Conservation (phyloP, 1,140 invertebrate species). For the Diorhabda elongata region DNA sequence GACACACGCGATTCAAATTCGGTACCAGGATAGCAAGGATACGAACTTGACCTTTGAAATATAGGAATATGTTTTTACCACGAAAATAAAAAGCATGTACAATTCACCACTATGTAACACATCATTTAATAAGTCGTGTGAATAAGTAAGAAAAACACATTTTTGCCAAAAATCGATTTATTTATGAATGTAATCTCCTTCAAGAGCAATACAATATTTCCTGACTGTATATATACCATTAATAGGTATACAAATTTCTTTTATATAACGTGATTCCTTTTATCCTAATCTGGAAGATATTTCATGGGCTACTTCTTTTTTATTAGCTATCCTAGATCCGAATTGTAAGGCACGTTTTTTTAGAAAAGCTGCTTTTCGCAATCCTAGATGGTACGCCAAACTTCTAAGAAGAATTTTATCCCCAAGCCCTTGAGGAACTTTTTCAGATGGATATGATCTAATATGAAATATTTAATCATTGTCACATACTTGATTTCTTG, state of each 20-base stretch:
- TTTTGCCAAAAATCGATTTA: too few relatives aligned
- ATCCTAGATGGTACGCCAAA: constrained; percentile 68
- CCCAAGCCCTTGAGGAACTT: constrained; percentile 73
- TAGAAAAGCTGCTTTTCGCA: constrained; percentile 61
- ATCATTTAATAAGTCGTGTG: too few relatives aligned
- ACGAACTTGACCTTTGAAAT: constrained; percentile 6
- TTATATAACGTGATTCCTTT: not conserved
- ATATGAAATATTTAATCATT: constrained; percentile 27
- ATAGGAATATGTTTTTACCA: too few relatives aligned
- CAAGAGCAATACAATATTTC: too few relatives aligned
- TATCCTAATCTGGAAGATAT: constrained; percentile 50
- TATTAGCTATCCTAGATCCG: constrained; percentile 93
- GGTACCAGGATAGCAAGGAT: constrained; percentile 8
- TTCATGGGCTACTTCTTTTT: constrained; percentile 83
- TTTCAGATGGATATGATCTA: constrained; percentile 61
- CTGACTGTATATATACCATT: too few relatives aligned
- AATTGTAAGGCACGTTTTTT: constrained; percentile 96
- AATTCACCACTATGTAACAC: too few relatives aligned
- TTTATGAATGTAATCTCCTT: too few relatives aligned
- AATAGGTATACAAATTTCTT: too few relatives aligned
- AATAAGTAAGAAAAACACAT: too few relatives aligned
- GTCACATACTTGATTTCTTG: too few relatives aligned
- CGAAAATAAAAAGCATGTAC: too few relatives aligned
- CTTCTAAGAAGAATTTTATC: constrained; percentile 88
- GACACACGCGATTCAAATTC: constrained; percentile 2